Conservation (phyloP, 2,888 invertebrate species). For the Apotomis capreana region DNA sequence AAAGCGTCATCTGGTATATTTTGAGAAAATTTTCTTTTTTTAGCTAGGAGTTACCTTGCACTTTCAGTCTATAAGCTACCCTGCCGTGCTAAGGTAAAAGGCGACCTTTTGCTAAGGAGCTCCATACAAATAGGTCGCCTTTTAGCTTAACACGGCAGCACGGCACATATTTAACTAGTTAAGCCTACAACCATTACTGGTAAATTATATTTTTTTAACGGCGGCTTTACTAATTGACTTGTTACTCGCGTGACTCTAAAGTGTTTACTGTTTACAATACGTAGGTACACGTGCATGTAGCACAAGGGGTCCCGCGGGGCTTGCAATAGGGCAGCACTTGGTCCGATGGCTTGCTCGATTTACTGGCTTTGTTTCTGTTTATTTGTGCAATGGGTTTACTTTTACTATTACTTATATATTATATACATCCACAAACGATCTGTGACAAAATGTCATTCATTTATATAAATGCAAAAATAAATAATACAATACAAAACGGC, state of each 20-base stretch:
- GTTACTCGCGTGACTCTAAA: conserved; percentile 25
- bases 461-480: too few species aligned
- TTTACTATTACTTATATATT: neutral
- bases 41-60: too few species aligned
- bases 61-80: too few species aligned
- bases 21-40: too few species aligned
- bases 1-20: too few species aligned
- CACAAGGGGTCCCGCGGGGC: conserved; percentile 27
- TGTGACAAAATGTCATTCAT: too few species aligned
- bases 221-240: conserved; percentile 18
- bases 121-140: too few species aligned
- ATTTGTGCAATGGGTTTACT: neutral
- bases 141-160: too few species aligned
- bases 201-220: conserved; percentile 14
- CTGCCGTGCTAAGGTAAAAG: too few species aligned
- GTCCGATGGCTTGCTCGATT: conserved; percentile 14
- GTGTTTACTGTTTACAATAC: conserved; percentile 18
- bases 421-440: too few species aligned
- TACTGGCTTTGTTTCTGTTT: neutral
- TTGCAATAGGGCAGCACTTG: conserved; percentile 15
- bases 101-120: too few species aligned
- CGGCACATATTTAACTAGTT: neutral
- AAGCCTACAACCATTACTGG: neutral
- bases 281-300: conserved; percentile 10
- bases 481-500: too few species aligned